Conservation (phyloP, 2,888 invertebrate species). For the Schizotus pectinicornis region DNA sequence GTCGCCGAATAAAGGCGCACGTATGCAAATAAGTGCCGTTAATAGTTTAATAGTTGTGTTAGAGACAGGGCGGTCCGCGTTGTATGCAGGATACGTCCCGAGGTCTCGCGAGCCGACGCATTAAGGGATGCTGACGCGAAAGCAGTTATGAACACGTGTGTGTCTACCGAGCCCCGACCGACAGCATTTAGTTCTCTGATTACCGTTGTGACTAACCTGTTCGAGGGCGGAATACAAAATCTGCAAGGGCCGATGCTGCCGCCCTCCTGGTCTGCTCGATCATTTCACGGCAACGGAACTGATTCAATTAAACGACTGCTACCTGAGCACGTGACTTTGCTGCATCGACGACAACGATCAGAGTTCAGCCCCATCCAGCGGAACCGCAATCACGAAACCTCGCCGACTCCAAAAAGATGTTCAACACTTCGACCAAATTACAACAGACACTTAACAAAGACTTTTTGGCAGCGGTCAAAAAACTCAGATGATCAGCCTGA, state of each 20-base stretch:
- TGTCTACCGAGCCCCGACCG: constrained; percentile 37
- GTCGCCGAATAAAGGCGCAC: constrained; percentile 27
- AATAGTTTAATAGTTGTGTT: constrained; percentile 51
- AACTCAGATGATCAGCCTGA: no score
- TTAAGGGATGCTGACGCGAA: constrained; percentile 46
- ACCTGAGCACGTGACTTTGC: no score
- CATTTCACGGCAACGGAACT: no score
- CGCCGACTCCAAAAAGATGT: no score
- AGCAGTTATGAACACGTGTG: constrained; percentile 54
- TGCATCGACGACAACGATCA: no score
- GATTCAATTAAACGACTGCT: no score
- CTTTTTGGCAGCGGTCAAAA: no score
- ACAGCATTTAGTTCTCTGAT: constrained; percentile 51
- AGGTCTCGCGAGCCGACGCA: constrained; percentile 42
- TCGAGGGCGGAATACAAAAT: constrained; percentile 45
- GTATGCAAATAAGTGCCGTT: constrained; percentile 49
- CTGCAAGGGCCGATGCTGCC: background rate
- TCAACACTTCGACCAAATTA: no score
- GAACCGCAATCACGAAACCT: no score
- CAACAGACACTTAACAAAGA: no score
- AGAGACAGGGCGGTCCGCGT: constrained; percentile 25
- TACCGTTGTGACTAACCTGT: constrained; percentile 47
- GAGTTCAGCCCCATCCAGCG: no score
- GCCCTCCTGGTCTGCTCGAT: background rate
- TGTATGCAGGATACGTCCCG: constrained; percentile 45